Evolutionary conservation across 53 echinoderm and acorn worm genomes (phyloP).

Genomic region (Echinometra lucunter): DNA sequence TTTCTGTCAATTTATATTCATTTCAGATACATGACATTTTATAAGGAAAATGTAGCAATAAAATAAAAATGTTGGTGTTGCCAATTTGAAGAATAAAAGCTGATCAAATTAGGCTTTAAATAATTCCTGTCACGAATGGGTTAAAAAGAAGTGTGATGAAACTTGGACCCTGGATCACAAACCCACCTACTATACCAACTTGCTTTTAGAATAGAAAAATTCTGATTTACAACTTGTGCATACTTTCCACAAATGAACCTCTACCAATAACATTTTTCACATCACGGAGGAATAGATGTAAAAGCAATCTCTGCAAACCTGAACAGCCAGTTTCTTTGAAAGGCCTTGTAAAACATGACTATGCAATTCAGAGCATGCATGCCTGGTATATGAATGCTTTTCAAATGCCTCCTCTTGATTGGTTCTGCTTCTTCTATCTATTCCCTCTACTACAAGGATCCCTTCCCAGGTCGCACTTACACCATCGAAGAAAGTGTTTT

Average conservation of each 20-base stretch:
- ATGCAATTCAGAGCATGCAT: conserved; percentile 6
- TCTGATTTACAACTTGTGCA: not conserved
- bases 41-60: too few relatives aligned
- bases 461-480: not conserved
- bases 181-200: too few relatives aligned
- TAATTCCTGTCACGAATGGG: too few relatives aligned
- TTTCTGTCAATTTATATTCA: too few relatives aligned
- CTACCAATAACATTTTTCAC: not conserved
- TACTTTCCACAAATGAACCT: not conserved
- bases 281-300: not conserved
- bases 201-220: too few relatives aligned
- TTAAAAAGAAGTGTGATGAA: too few relatives aligned
- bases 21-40: too few relatives aligned
- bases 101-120: too few relatives aligned
- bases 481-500: not conserved
- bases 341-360: not conserved
- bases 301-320: not conserved
- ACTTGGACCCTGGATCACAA: too few relatives aligned
- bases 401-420: conserved; percentile 3
- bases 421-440: not conserved
- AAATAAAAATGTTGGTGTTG: too few relatives aligned
- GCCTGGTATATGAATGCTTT: conserved; percentile 2
- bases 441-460: not conserved
- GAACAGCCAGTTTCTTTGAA: not conserved
- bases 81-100: too few relatives aligned